These are phyloP conservation scores for Linyphia triangularis DNA, from an alignment of 2,888 invertebrate genomes.

Conservation along the genomic window DNA sequence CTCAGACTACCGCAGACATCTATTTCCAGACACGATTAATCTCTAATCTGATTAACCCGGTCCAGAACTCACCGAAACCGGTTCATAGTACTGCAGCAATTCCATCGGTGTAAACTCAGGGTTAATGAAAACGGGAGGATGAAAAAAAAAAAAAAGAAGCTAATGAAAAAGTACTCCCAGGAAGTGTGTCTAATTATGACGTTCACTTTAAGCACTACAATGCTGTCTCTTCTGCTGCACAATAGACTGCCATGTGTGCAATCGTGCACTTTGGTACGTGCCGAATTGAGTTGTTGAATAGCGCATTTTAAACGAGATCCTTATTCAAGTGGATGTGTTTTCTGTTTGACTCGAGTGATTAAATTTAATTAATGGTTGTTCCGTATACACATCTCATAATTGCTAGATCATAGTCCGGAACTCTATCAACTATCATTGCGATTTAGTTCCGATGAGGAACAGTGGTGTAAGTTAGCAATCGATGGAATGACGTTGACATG, in stretches of 20 bases:
- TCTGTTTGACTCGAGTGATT: slow-evolving; percentile 61
- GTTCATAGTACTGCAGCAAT: too few relatives aligned
- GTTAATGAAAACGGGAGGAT: slow-evolving; percentile 38
- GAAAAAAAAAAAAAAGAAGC: background rate
- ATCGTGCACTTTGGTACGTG: slow-evolving; percentile 61
- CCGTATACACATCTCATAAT: slow-evolving; percentile 66
- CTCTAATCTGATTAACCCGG: too few relatives aligned
- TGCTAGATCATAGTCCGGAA: slow-evolving; percentile 64
- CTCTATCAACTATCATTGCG: slow-evolving; percentile 53
- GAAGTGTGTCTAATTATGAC: slow-evolving; percentile 72
- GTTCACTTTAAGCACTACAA: slow-evolving; percentile 49
- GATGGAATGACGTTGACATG: too few relatives aligned
- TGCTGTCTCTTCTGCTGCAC: slow-evolving; percentile 36
- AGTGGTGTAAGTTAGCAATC: slow-evolving; percentile 40
- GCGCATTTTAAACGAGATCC: slow-evolving; percentile 55
- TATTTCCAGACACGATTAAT: too few relatives aligned
- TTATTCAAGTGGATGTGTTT: slow-evolving; percentile 50
- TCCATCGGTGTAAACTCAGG: slow-evolving; percentile 1
- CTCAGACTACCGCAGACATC: too few relatives aligned
- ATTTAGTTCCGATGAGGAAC: background rate
- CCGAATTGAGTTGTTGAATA: slow-evolving; percentile 36
- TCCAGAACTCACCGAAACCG: too few relatives aligned
- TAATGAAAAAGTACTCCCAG: slow-evolving; percentile 54
- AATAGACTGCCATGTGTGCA: slow-evolving; percentile 46
- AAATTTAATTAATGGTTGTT: slow-evolving; percentile 73